phyloP scores from a whole-genome alignment of 1,140 invertebrate species.

The Branchinecta lynchi region DNA sequence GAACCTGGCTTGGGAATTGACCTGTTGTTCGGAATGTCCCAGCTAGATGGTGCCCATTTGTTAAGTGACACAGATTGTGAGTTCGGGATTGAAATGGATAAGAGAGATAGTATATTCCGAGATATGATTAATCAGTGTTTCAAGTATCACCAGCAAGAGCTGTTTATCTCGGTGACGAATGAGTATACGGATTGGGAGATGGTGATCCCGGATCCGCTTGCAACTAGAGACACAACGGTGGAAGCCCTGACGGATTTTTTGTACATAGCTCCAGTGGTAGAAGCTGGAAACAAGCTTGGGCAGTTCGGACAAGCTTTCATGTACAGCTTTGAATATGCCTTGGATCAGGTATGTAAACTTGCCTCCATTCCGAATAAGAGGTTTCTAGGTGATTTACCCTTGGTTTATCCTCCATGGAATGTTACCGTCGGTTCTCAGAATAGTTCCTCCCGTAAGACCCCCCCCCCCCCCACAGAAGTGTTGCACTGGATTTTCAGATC shows the following conservation, averaged over 20 bases:
- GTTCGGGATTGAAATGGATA: conserved; percentile 82
- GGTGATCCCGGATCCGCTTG: conserved; percentile 75
- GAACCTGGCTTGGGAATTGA: conserved; percentile 26
- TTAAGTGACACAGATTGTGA: conserved; percentile 39
- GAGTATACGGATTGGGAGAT: conserved; percentile 95
- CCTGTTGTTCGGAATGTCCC: conserved; percentile 41
- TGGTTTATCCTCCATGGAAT: no score
- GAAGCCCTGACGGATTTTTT: conserved; percentile 82
- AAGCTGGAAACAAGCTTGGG: conserved; percentile 54
- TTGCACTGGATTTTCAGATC: no score
- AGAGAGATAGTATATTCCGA: conserved; percentile 75
- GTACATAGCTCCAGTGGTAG: conserved; percentile 66
- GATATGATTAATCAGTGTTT: conserved; percentile 87
- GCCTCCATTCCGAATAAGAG: no score
- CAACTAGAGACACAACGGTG: conserved; percentile 78
- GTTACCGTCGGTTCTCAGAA: no score
- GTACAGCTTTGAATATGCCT: neutral
- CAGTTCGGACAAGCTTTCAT: neutral
- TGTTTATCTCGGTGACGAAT: conserved; percentile 89
- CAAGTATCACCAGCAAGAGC: conserved; percentile 81
- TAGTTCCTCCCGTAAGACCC: no score
- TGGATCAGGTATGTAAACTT: neutral
- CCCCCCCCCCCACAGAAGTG: no score
- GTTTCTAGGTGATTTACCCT: no score
- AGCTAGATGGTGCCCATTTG: conserved; percentile 38